A percentile compares a stretch with the other conserved stretches of the same genome.
Evolutionary conservation across 2,888 invertebrate genomes (phyloP).

Genomic region (Hydrotaea diabolus): DNA sequence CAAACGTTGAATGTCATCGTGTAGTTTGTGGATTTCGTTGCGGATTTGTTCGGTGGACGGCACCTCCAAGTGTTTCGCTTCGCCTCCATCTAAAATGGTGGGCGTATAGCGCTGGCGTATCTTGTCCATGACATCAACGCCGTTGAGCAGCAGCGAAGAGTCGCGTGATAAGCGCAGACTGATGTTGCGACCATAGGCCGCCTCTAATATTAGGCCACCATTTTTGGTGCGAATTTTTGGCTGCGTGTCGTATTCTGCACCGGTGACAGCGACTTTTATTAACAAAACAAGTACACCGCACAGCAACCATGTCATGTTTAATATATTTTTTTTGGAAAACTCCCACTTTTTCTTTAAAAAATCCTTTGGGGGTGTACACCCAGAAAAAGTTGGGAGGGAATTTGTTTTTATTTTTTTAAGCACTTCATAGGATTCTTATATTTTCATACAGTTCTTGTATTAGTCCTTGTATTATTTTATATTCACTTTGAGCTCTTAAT

Average conservation of each 20-base stretch:
- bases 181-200: conserved; percentile 89
- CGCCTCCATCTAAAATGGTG: conserved; percentile 23
- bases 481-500: conserved; percentile 30
- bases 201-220: conserved; percentile 89
- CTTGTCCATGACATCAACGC: conserved; percentile 83
- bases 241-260: conserved; percentile 58
- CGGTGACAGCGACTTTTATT: not conserved
- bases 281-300: not conserved
- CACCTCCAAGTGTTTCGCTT: conserved; percentile 24
- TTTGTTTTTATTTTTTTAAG: not conserved
- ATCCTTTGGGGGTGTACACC: conserved; percentile 47
- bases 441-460: not conserved
- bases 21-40: conserved; percentile 69
- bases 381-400: conserved; percentile 1
- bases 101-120: conserved; percentile 67
- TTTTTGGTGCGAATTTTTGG: conserved; percentile 82
- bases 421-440: not conserved
- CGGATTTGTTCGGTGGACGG: conserved; percentile 68
- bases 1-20: conserved; percentile 69
- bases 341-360: conserved; percentile 11
- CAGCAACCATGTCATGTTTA: not conserved
- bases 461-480: conserved; percentile 13
- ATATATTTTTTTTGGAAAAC: not conserved
- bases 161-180: conserved; percentile 87
- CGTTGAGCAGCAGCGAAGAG: conserved; percentile 85